Base-by-base conservation (phyloP, 2,113 vertebrate genomes). In the Colossoma macropomum region DNA sequence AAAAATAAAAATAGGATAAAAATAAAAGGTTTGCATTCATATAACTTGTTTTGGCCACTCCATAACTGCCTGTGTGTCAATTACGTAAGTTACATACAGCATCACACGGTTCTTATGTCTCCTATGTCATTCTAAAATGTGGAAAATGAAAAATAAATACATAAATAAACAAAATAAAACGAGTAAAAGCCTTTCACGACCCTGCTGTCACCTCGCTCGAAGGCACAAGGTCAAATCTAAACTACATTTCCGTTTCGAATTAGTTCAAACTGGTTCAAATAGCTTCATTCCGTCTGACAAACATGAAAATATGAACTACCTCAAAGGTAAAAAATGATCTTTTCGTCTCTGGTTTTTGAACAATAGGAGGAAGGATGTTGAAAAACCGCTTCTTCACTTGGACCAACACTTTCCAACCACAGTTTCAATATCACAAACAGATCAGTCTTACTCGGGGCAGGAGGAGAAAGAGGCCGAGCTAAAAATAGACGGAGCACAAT, bases 351-450 rank as follows among this genome's bases (percentile, higher is more conserved):
- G 27, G 54, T 45, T 70, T 45, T 28, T 60, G 15, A 75, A 78
- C 21, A 25, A 56, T 17, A 12, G 23, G 28, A 80, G 81, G 63
- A 80, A 86, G 78, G 79, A 86, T 79, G 83, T 50, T 12, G 34
- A 81, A 17, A 86, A 80, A 88, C 84, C 75, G 54, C 79, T 50
- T 60, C 23, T 62, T 50, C 19, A 62, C 60, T 81, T 25, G 52
- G 75, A 80, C 71, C 62, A 83, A 86, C 52, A 86, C 69, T 87
- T 89, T 87, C 88, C 86, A 85, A 66, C 82, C 73, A 56, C 73
- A 79, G 79, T 77, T 79, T 87, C 82, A 74, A 48, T 79, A 81
- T 84, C 76, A 70, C 74, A 52, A 41, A 50, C 25, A 11, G 34
- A 72, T 68, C 59, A 68, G 34, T 74, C 12, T 30, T 62, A 75